phyloP scores from a whole-genome alignment of 2,797 vertebrate species.

The Alca torda region DNA sequence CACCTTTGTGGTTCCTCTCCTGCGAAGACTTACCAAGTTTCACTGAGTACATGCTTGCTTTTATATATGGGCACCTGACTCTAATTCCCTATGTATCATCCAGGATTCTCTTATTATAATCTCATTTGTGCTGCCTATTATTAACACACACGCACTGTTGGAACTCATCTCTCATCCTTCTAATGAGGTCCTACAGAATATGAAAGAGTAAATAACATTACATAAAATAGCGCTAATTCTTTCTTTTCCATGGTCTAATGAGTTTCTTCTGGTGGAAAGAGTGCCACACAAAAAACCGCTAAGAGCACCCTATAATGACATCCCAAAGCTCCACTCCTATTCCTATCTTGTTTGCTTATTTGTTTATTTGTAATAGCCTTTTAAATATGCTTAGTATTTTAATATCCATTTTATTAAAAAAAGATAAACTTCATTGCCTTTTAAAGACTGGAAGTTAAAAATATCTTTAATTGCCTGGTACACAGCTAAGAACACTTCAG shows the following conservation, averaged over 20 bases:
- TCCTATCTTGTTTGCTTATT: not conserved
- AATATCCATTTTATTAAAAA: not conserved
- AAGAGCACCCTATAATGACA: not conserved
- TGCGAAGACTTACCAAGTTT: not conserved
- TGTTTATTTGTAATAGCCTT: not conserved
- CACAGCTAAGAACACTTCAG: not conserved
- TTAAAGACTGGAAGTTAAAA: slow-evolving; percentile 2
- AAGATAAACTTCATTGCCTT: not conserved
- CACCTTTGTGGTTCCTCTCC: not conserved
- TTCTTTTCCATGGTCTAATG: not conserved
- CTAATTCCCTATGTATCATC: not conserved
- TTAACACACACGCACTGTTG: not conserved
- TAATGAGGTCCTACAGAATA: not conserved
- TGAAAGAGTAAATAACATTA: not conserved
- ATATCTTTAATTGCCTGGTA: not conserved
- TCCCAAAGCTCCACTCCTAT: not conserved
- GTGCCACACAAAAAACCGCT: not conserved
- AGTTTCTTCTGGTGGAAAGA: not conserved
- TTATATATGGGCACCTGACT: not conserved
- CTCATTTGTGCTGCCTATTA: slow-evolving; percentile 31
- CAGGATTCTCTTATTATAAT: slow-evolving; percentile 21
- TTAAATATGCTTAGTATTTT: slow-evolving; percentile 2
- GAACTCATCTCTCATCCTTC: not conserved
- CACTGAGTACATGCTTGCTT: not conserved
- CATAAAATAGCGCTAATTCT: not conserved